Evolutionary conservation across 2,797 vertebrate species (phyloP).

Genomic region (Crypturellus tataupa): DNA sequence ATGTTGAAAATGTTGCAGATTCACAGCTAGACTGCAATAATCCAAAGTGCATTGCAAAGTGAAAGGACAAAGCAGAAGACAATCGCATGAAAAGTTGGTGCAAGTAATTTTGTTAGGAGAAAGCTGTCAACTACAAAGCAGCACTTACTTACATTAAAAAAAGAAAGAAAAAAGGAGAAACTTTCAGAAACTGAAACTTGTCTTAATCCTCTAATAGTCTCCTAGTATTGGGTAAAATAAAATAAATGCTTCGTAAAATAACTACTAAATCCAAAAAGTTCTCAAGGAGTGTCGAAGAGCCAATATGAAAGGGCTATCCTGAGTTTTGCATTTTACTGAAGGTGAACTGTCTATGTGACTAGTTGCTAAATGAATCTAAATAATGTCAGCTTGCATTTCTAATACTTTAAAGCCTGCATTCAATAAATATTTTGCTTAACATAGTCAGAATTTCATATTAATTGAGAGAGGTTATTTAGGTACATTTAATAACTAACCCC

Average conservation of each 20-base stretch:
- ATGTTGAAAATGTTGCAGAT: constrained; percentile 24
- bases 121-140: background rate
- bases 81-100: background rate
- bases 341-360: background rate
- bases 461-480: background rate
- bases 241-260: background rate
- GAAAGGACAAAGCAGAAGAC: constrained; percentile 15
- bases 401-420: background rate
- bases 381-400: background rate
- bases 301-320: background rate
- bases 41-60: background rate
- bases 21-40: constrained; percentile 17
- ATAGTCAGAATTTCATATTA: background rate
- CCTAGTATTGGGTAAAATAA: background rate
- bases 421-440: background rate
- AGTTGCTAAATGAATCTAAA: background rate
- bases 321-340: background rate
- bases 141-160: background rate
- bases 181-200: background rate
- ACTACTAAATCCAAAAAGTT: background rate
- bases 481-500: background rate
- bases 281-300: background rate
- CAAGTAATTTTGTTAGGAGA: background rate
- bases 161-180: background rate
- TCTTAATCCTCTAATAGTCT: background rate